phyloP scores from a whole-genome alignment of 53 echinoderm and acorn worm species.

The Patiria pectinifera region DNA sequence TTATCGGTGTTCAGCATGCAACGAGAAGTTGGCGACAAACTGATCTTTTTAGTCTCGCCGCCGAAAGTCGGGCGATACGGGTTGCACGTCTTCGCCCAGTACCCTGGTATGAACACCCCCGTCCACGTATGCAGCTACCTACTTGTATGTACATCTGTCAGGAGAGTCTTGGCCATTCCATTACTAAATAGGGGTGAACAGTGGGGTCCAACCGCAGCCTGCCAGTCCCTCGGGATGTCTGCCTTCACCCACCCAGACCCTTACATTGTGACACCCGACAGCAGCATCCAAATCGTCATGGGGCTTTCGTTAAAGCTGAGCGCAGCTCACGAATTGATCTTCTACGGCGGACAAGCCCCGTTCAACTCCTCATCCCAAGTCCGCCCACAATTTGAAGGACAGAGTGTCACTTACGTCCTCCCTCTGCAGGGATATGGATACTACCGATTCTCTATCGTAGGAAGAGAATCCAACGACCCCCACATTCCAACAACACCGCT shows the following conservation, averaged over 20 bases:
- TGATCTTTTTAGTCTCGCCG: constrained; percentile 71
- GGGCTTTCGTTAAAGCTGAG: constrained; percentile 2
- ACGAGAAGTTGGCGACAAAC: constrained; percentile 67
- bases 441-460: constrained; percentile 75
- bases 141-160: constrained; percentile 65
- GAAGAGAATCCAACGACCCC: constrained; percentile 58
- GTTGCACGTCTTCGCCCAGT: constrained; percentile 79
- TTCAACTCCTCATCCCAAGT: constrained; percentile 14
- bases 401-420: constrained; percentile 32
- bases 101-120: constrained; percentile 62
- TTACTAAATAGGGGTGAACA: background rate
- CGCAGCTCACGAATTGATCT: background rate
- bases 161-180: constrained; percentile 69
- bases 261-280: constrained; percentile 65
- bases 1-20: constrained; percentile 74
- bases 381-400: constrained; percentile 3
- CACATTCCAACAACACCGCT: constrained; percentile 57
- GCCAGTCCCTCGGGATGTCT: constrained; percentile 57
- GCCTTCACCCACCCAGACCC: constrained; percentile 83
- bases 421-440: constrained; percentile 65
- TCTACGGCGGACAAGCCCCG: constrained; percentile 1
- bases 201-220: constrained; percentile 76
- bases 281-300: constrained; percentile 67
- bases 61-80: constrained; percentile 82
- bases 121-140: constrained; percentile 94